A percentile compares a stretch with the other conserved stretches of the same genome.
These are phyloP conservation scores for Murina feae DNA, from an alignment of 2,113 vertebrate species.

Conservation along the genomic window DNA sequence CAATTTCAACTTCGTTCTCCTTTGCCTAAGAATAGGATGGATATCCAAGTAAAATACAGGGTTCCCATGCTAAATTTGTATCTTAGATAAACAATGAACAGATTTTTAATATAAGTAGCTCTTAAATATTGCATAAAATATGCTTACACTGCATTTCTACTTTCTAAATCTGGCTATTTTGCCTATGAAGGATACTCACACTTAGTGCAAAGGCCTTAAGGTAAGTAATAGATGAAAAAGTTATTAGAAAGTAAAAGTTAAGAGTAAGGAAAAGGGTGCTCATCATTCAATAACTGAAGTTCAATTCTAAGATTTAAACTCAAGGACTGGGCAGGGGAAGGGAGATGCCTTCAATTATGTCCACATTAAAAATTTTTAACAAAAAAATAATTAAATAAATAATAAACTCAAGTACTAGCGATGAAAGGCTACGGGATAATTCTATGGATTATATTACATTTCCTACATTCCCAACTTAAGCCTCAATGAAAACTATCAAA, in stretches of 20 bases:
- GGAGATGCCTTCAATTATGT: too few species aligned
- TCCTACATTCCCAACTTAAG: not conserved
- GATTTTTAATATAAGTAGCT: not conserved
- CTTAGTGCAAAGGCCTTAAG: not conserved
- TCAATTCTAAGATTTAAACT: not conserved
- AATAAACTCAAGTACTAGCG: not conserved
- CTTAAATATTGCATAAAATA: not conserved
- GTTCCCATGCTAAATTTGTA: not conserved
- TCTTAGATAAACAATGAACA: not conserved
- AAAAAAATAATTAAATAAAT: too few species aligned
- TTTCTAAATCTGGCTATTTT: not conserved
- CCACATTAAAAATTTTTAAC: too few species aligned
- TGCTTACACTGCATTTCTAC: not conserved
- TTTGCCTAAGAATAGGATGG: not conserved
- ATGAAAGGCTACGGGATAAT: not conserved
- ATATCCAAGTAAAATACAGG: not conserved
- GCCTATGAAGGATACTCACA: not conserved
- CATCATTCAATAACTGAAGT: not conserved
- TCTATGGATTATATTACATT: not conserved
- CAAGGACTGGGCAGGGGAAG: too few species aligned
- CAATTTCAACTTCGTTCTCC: not conserved
- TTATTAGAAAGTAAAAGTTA: not conserved
- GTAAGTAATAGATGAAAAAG: not conserved
- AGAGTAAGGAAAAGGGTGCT: not conserved
- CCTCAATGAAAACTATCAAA: not conserved